These are phyloP conservation scores for Caenorhabditis imperialis DNA, from an alignment of 2,888 invertebrate genomes.

Conservation along the genomic window DNA sequence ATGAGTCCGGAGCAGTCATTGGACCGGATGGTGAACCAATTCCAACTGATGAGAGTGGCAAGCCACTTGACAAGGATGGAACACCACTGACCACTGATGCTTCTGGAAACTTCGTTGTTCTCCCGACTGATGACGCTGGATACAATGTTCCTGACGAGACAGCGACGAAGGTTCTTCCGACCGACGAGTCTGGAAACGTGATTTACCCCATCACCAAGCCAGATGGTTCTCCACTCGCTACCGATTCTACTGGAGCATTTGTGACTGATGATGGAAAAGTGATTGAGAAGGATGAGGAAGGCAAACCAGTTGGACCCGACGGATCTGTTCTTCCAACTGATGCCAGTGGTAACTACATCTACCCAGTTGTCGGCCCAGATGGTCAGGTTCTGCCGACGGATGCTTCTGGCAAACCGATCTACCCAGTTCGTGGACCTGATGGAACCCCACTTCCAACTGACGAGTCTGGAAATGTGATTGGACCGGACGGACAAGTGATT, in stretches of 20 bases:
- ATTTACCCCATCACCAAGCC: conserved; percentile 56
- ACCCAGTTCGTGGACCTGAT: conserved; percentile 17
- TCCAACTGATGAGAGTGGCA: no score
- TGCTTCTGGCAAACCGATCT: conserved; percentile 44
- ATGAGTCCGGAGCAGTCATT: no score
- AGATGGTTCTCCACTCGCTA: conserved; percentile 55
- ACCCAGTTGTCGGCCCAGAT: conserved; percentile 55
- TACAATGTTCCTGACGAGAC: no score
- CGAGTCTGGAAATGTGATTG: conserved; percentile 41
- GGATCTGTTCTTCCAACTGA: conserved; percentile 53
- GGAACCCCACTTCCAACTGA: conserved; percentile 33
- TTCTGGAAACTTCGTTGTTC: no score
- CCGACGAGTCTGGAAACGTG: conserved; percentile 48
- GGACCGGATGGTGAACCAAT: no score
- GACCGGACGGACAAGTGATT: conserved; percentile 52
- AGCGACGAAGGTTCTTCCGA: conserved; percentile 15
- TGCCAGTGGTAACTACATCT: conserved; percentile 58
- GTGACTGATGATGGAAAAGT: conserved; percentile 29
- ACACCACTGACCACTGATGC: no score
- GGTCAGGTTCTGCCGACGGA: conserved; percentile 56
- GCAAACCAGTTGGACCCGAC: conserved; percentile 54
- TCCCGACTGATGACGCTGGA: no score
- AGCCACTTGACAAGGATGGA: no score
- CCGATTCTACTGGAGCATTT: conserved; percentile 51
- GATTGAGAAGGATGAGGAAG: conserved; percentile 50